These are phyloP conservation scores for Lycocerus yunnanus DNA, from an alignment of 2,888 invertebrate species.

Conservation along the genomic window DNA sequence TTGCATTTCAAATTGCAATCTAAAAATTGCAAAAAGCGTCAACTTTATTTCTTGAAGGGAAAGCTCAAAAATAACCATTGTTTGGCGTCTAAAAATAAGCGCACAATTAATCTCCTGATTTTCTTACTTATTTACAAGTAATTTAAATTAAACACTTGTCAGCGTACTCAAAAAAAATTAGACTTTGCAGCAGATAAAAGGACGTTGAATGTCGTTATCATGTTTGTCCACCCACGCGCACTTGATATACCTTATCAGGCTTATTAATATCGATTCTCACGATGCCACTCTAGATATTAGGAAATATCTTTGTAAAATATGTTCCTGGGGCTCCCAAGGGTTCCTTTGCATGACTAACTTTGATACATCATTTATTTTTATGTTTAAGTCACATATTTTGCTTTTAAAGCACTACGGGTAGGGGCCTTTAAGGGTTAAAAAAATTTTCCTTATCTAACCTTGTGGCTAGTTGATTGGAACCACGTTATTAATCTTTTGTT, in stretches of 20 bases:
- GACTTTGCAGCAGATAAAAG: slow-evolving; percentile 21
- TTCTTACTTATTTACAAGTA: background rate
- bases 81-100: background rate
- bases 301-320: slow-evolving; percentile 19
- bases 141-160: background rate
- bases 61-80: background rate
- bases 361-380: slow-evolving; percentile 24
- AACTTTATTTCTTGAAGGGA: background rate
- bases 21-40: background rate
- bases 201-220: slow-evolving; percentile 29
- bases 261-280: slow-evolving; percentile 29
- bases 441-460: background rate
- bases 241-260: slow-evolving; percentile 24
- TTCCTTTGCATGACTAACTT: slow-evolving; percentile 15
- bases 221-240: slow-evolving; percentile 27
- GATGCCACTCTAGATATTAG: slow-evolving; percentile 19
- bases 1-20: background rate
- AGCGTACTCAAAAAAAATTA: background rate
- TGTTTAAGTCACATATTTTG: slow-evolving; percentile 13
- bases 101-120: background rate
- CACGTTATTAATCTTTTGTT: background rate
- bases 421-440: slow-evolving; percentile 23
- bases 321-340: slow-evolving; percentile 20
- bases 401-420: slow-evolving; percentile 18
- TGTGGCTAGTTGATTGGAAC: background rate